Percentiles rank a stretch among this genome's conserved stretches.
Evolutionary conservation across 2,888 invertebrate species (phyloP).

Genomic region (Eupithecia tripunctaria): DNA sequence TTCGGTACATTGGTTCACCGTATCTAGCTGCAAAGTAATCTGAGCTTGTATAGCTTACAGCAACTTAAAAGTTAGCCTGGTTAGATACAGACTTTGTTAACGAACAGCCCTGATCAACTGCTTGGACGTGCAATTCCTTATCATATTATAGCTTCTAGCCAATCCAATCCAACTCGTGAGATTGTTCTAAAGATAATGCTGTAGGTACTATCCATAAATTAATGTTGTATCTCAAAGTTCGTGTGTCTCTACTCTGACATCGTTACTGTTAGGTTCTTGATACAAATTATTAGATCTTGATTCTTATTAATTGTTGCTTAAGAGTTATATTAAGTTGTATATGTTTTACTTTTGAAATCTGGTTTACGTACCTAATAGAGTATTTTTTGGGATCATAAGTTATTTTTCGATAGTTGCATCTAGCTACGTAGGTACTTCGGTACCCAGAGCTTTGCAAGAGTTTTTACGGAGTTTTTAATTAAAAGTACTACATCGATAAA

Average conservation of each 20-base stretch:
- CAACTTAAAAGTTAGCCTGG: neutral
- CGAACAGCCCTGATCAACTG: slow-evolving; percentile 21
- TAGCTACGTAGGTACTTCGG: too few species aligned
- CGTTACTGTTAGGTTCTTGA: neutral
- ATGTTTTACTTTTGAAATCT: too few species aligned
- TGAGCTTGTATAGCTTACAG: neutral
- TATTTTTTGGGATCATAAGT: too few species aligned
- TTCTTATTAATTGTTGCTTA: neutral
- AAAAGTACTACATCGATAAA: neutral
- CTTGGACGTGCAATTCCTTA: slow-evolving; percentile 5
- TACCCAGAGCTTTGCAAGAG: neutral
- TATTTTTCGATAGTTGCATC: too few species aligned
- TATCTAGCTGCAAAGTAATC: neutral
- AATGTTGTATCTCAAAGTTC: neutral
- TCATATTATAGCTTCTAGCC: neutral
- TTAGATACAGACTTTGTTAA: slow-evolving; percentile 1
- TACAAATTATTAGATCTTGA: too few species aligned
- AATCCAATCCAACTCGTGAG: neutral
- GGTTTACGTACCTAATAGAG: too few species aligned
- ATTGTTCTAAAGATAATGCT: neutral
- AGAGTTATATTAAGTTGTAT: neutral
- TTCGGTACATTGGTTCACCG: neutral
- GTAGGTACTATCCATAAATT: neutral
- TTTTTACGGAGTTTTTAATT: neutral
- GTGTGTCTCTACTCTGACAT: neutral